Conservation (phyloP, 2,888 invertebrate genomes). For the Torymus tubicola region DNA sequence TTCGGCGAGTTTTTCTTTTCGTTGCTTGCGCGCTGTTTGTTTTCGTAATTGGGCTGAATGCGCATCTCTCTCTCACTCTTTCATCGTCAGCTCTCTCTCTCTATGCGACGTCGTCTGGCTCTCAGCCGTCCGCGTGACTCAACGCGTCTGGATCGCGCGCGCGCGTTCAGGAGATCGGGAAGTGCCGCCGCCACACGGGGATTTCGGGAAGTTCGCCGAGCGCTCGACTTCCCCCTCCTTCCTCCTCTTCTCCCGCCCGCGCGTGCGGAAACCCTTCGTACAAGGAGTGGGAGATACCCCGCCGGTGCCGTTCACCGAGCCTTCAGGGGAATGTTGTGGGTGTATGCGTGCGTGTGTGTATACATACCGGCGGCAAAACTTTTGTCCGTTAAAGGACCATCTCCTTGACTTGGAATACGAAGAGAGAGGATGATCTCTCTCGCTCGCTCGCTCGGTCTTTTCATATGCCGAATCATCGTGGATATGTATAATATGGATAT, state of each 20-base stretch:
- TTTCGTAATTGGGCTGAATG: conserved; percentile 53
- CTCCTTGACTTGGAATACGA: conserved; percentile 53
- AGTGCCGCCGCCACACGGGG: conserved; percentile 74
- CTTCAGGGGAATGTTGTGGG: conserved; percentile 53
- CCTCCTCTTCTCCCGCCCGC: conserved; percentile 4
- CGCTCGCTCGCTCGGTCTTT: not conserved
- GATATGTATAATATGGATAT: not conserved
- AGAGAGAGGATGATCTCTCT: conserved; percentile 21
- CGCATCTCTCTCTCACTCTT: conserved; percentile 35
- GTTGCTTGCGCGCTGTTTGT: conserved; percentile 54
- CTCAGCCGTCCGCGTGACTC: conserved; percentile 68
- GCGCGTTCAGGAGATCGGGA: conserved; percentile 58
- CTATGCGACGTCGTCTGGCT: conserved; percentile 30
- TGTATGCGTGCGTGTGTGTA: conserved; percentile 48
- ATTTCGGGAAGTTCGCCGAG: conserved; percentile 70
- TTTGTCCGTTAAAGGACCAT: conserved; percentile 73
- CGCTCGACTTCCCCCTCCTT: conserved; percentile 64
- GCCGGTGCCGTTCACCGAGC: conserved; percentile 52
- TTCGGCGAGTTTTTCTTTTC: conserved; percentile 6
- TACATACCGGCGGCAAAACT: conserved; percentile 69
- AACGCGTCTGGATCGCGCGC: conserved; percentile 66
- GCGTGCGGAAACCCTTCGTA: conserved; percentile 48
- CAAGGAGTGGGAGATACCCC: conserved; percentile 58
- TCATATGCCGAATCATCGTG: conserved; percentile 39
- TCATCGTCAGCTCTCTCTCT: conserved; percentile 24